Evolutionary conservation across 2,797 vertebrate genomes (phyloP), one percentile per base, ranked within the genome.

Genomic region (Mus caroli): DNA sequence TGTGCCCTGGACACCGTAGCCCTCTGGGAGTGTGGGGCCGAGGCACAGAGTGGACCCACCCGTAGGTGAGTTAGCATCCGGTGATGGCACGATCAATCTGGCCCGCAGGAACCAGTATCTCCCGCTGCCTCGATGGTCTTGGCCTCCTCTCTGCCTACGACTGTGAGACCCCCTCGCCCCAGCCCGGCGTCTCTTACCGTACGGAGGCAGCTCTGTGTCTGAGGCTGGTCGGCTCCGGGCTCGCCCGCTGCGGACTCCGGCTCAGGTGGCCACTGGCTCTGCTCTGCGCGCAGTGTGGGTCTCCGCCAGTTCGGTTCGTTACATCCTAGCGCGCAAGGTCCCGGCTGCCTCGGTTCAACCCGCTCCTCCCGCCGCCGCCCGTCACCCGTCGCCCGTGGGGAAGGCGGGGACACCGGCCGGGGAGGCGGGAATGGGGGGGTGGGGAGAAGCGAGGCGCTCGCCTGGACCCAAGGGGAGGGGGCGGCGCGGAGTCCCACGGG

Each of bases 281-380:
- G n/a, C 87, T 92, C 76, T 31, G 85, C 24, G 88, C 56, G n/a
- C 89, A 56, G 84, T 90, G 82, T 19, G 19, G 94, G 80, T 71
- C 78, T 80, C 54, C n/a, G 95, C 91, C 50, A 73, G 88, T 94
- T 97, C 54, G 77, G 88, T 94, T 97, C 93, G 90, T 96, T 97
- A 97, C 97, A 97, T 97, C 96, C 91, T 93, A 43, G 96, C n/a
- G 89, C 76, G 40, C 85, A 34, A 56, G 94, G 97, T 92, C 93
- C 22, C 50, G 93, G 95, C 96, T 75, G 96, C 96, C 69, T 73
- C 69, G 17, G 87, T 94, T 67, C 40, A 94, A 92, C 88, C 96
- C 94, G 93, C 97, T 98, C 97, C 98, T 93, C 97, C 97, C 62
- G 97, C 96, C 58, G 91, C 94, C 52, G 88, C 94, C 83, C 1